Evolutionary conservation across 2,888 invertebrate species (phyloP).

Genomic region (Polydrusus tereticollis): DNA sequence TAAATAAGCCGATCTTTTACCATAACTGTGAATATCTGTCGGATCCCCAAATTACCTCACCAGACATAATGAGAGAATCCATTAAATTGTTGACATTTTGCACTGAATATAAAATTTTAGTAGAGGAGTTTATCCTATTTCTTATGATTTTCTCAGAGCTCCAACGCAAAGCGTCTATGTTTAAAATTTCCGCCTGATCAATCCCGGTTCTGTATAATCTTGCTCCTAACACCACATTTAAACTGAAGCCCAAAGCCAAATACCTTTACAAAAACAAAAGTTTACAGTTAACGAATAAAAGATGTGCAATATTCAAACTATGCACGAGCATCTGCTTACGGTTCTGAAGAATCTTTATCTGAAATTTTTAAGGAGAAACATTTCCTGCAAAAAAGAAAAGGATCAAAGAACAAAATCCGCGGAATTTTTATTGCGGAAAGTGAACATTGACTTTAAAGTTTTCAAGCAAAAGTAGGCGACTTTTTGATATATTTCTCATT

Average conservation of each 20-base stretch:
- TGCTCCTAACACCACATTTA: background rate
- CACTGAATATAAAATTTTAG: too few relatives aligned
- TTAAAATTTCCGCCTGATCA: too few relatives aligned
- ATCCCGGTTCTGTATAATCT: background rate
- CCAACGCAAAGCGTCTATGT: too few relatives aligned
- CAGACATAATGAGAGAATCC: too few relatives aligned
- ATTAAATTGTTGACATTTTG: too few relatives aligned
- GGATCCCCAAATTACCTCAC: too few relatives aligned
- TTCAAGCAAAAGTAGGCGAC: conserved; percentile 28
- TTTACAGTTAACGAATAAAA: conserved; percentile 31
- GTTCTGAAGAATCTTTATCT: conserved; percentile 25
- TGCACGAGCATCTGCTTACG: conserved; percentile 41
- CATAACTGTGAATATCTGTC: too few relatives aligned
- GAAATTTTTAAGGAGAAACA: conserved; percentile 34
- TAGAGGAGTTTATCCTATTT: too few relatives aligned
- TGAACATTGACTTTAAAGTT: conserved; percentile 28
- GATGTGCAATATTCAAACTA: conserved; percentile 30
- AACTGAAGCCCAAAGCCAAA: background rate
- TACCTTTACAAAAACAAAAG: conserved; percentile 9
- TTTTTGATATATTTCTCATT: conserved; percentile 24
- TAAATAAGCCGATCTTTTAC: too few relatives aligned
- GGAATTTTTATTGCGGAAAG: conserved; percentile 44
- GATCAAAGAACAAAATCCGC: conserved; percentile 36
- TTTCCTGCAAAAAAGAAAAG: conserved; percentile 43
- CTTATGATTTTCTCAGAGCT: too few relatives aligned